A percentile compares a stretch with the other conserved stretches of the same genome.
phyloP scores from a whole-genome alignment of 2,113 vertebrate genomes.

The Indicator maculatus region DNA sequence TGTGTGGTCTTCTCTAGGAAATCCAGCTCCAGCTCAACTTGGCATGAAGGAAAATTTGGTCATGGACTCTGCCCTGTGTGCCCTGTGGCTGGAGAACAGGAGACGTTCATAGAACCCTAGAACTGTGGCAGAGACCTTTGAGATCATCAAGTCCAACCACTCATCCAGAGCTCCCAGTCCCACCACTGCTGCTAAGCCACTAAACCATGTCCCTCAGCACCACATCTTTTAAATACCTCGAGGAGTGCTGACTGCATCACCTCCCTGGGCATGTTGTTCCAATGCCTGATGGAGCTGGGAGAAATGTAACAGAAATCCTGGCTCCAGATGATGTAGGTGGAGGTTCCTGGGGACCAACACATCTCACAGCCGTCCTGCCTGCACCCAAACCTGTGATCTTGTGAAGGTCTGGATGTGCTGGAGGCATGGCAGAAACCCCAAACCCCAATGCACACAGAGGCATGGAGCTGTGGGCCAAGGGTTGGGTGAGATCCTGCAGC shows the following conservation, averaged over 20 bases:
- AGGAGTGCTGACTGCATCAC: no score
- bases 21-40: background rate
- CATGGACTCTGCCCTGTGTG: background rate
- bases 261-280: no score
- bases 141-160: no score
- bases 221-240: no score
- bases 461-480: fast-evolving
- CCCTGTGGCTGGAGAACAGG: background rate
- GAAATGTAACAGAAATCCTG: background rate
- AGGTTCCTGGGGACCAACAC: no score
- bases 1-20: background rate
- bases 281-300: background rate
- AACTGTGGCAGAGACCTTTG: no score
- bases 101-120: background rate
- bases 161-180: no score
- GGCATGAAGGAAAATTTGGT: background rate
- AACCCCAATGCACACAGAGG: fast-evolving
- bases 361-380: background rate
- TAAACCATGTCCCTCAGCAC: no score
- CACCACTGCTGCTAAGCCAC: no score
- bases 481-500: background rate
- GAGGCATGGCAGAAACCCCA: fast-evolving
- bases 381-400: background rate
- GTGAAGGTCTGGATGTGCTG: background rate
- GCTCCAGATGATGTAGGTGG: background rate